Percentiles rank a stretch among this genome's conserved stretches.
phyloP scores from a whole-genome alignment of 2,113 vertebrate species.

The Cebidichthys violaceus region DNA sequence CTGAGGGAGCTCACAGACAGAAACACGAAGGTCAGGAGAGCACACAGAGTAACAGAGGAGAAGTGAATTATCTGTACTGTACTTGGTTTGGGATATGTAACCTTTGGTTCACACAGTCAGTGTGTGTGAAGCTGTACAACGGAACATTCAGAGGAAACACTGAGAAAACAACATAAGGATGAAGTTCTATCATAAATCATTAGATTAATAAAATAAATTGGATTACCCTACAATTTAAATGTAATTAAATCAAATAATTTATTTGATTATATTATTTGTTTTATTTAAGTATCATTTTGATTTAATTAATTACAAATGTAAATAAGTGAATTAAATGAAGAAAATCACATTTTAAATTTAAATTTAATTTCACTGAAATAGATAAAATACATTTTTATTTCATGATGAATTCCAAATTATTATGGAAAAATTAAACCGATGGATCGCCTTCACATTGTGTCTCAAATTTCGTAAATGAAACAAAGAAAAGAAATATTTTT shows the following conservation, averaged over 20 bases:
- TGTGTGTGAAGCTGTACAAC: not conserved
- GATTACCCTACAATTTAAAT: not conserved
- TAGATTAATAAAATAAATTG: not conserved
- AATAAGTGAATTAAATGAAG: not conserved
- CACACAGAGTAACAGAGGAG: not conserved
- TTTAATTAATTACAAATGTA: not conserved
- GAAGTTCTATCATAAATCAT: not conserved
- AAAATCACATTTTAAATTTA: too few species aligned
- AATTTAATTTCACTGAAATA: too few species aligned
- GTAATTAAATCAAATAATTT: not conserved
- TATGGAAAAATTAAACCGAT: too few species aligned
- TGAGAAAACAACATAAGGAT: not conserved
- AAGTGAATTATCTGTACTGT: not conserved
- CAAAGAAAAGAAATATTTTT: too few species aligned
- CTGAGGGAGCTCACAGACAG: conserved; percentile 87
- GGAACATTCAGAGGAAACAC: not conserved
- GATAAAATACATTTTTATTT: too few species aligned
- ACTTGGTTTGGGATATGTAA: not conserved
- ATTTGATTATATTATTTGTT: not conserved
- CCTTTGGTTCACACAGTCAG: not conserved
- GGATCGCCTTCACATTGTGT: too few species aligned
- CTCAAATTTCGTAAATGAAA: not conserved
- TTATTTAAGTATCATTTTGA: not conserved
- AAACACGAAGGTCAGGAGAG: conserved; percentile 85
- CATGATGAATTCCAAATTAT: too few species aligned